A percentile compares a stretch with the other conserved stretches of the same genome.
Conservation (phyloP, 2,113 vertebrate genomes). For the Phocoena sinus region DNA sequence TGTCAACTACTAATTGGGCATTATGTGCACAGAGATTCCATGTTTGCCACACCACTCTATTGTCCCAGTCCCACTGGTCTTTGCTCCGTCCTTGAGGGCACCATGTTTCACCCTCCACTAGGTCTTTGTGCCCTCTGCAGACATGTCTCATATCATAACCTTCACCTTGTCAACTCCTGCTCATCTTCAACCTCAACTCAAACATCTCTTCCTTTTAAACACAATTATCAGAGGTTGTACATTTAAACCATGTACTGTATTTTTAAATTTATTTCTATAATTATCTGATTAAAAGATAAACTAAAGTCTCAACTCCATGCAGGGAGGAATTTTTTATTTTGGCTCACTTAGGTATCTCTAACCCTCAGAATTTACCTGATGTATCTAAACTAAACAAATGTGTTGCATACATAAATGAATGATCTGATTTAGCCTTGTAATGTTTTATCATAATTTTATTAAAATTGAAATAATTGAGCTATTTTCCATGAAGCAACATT, state of each 20-base stretch:
- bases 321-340: neutral
- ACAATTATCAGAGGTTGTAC: neutral
- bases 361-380: neutral
- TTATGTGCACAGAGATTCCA: neutral
- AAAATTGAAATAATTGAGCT: neutral
- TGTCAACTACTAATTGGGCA: neutral
- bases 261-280: neutral
- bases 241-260: neutral
- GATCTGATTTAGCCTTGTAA: neutral
- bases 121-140: neutral
- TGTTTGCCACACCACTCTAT: fast-evolving
- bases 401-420: neutral
- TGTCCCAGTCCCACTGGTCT: neutral
- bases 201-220: neutral
- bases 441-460: neutral
- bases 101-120: neutral
- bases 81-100: neutral
- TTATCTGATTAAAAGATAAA: neutral
- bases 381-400: neutral
- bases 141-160: neutral
- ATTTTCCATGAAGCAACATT: neutral
- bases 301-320: neutral
- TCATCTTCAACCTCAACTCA: neutral
- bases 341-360: neutral
- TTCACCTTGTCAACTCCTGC: neutral